Evolutionary conservation across 1,140 invertebrate species (phyloP).

Genomic region (Proctacanthus coquilletti): DNA sequence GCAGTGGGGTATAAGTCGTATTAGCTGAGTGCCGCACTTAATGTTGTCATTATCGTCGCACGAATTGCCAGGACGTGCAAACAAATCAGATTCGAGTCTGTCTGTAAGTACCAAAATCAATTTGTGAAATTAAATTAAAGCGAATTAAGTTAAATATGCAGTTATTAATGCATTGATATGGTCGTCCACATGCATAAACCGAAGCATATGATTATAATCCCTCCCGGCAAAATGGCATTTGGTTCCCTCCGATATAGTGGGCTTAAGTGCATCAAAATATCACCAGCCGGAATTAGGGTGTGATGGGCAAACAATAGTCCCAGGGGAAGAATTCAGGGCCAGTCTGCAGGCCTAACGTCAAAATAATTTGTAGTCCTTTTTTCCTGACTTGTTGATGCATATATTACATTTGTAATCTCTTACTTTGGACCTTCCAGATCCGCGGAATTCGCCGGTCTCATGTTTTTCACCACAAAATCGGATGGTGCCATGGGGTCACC

Average conservation of each 20-base stretch:
- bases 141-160: slow-evolving; percentile 1
- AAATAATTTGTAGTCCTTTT: too few relatives aligned
- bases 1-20: too few relatives aligned
- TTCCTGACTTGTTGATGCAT: too few relatives aligned
- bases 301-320: slow-evolving; percentile 31
- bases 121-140: slow-evolving; percentile 1
- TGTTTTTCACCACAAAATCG: slow-evolving; percentile 12
- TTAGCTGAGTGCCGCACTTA: too few relatives aligned
- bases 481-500: slow-evolving; percentile 8
- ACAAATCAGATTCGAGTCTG: neutral
- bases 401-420: too few relatives aligned
- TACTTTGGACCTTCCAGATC: slow-evolving; percentile 3
- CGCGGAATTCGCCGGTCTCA: slow-evolving; percentile 2
- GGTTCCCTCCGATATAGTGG: slow-evolving; percentile 6
- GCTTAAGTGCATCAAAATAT: slow-evolving; percentile 31
- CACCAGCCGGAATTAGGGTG: slow-evolving; percentile 31
- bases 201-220: neutral
- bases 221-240: slow-evolving; percentile 13
- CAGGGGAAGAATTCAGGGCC: slow-evolving; percentile 7
- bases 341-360: too few relatives aligned
- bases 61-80: neutral
- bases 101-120: neutral
- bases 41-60: too few relatives aligned
- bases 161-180: slow-evolving; percentile 1
- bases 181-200: neutral